Evolutionary conservation across 1,140 invertebrate genomes (phyloP), one percentile per base, ranked within the genome.

Genomic region (Cydia pomonella): DNA sequence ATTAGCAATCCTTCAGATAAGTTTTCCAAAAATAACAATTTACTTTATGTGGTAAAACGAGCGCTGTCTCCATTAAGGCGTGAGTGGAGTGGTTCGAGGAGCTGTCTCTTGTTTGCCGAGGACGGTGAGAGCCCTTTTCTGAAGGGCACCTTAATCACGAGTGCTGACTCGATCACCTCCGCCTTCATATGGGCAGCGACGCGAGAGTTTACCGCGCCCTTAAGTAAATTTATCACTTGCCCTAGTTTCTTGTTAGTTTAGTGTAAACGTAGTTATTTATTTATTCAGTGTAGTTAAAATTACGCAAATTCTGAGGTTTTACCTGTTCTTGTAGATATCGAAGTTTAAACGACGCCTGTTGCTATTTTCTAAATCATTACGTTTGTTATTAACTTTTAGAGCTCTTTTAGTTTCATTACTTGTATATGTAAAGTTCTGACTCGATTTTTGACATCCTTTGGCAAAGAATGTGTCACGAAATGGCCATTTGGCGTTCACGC

Each of bases 71-170:
- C 82, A 86, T 89, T 87, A 83, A 84, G 81, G 79, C 73, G 79
- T 50, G 73, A 66, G 50, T 80, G 78, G 76, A 89, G 84, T 71
- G 84, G 79, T 86, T 87, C 81, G 84, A 89, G 87, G 82, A 82
- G 23, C 80, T 84, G 80, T 84, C 85, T 82, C 81, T 88, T 91
- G 95, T 83, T 94, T 94, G 76, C 91, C 93, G 76, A 94, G 88
- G 80, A 87, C 87, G 84, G 83, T 84, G 66, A 89, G 93, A 75
- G 91, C 93, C 72, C 88, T 89, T 73, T 66, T 95, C 80, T 92
- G 84, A 79, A 95, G 95, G 86, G 93, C 93, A 72, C 80, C 85
- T 84, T 90, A 91, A 90, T 91, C 86, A 86, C 79, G 79, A 90
- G 87, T 84, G 87, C 84, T 83, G 82, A 82, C 81, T 85, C 79